A percentile compares a stretch with the other conserved stretches of the same genome.
Evolutionary conservation across 2,888 invertebrate species (phyloP).

Genomic region (Pardosa pseudoannulata): DNA sequence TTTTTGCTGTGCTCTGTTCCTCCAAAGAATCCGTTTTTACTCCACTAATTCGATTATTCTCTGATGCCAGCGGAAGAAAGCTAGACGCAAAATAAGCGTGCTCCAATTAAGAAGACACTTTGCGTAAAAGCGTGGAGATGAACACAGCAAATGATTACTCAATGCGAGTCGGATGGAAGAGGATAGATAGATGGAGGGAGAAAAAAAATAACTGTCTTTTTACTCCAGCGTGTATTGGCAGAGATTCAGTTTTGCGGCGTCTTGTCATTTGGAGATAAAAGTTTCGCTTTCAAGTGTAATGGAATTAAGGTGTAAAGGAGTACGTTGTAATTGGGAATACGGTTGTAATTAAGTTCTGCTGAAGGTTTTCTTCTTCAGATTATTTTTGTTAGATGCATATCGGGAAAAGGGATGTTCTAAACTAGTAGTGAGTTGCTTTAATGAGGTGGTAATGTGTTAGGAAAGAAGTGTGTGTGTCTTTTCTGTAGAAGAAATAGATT

Average conservation of each 20-base stretch:
- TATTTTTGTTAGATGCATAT: no score
- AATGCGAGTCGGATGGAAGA: background rate
- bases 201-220: background rate
- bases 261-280: slow-evolving; percentile 7
- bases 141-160: background rate
- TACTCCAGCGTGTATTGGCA: background rate
- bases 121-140: background rate
- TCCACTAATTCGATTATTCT: background rate
- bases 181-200: background rate
- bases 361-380: no score
- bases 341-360: background rate
- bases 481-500: no score
- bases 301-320: background rate
- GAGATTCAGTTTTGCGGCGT: background rate
- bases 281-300: background rate
- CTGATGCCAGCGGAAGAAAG: background rate
- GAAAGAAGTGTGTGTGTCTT: no score
- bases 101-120: background rate
- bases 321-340: background rate
- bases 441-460: no score
- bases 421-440: no score
- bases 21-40: background rate
- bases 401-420: no score
- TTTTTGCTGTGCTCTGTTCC: background rate
- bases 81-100: background rate